Evolutionary conservation across 2,797 vertebrate species (phyloP).

Genomic region (Phataginus tricuspis): DNA sequence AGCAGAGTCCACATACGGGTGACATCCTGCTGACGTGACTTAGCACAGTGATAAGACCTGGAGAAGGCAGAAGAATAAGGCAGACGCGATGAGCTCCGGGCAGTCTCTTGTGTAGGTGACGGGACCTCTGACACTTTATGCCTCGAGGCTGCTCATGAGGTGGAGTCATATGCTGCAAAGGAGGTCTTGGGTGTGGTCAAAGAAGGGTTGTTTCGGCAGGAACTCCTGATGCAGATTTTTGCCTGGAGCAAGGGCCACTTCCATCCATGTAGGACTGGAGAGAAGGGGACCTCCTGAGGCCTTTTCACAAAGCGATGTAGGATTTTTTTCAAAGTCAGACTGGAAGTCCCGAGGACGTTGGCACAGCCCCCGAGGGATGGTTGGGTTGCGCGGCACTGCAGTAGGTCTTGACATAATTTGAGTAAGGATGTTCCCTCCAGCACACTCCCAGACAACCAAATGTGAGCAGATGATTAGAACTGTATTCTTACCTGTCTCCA

Average conservation of each 20-base stretch:
- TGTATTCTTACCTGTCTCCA: not conserved
- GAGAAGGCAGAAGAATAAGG: not conserved
- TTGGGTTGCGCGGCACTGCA: not conserved
- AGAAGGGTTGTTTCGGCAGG: not conserved
- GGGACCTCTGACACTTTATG: not conserved
- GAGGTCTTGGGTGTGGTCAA: not conserved
- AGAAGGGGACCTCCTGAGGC: not conserved
- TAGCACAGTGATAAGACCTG: fast-evolving
- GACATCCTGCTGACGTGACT: fast-evolving
- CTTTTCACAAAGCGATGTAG: not conserved
- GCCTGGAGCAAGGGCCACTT: not conserved
- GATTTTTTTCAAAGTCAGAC: not conserved
- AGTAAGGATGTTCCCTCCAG: not conserved
- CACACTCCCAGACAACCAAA: not conserved
- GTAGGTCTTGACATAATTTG: not conserved
- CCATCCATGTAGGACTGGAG: not conserved
- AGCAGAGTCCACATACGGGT: fast-evolving
- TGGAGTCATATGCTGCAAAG: not conserved
- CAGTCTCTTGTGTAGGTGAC: not conserved
- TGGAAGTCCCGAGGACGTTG: not conserved
- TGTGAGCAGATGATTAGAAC: not conserved
- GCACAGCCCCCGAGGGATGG: not conserved
- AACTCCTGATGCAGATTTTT: not conserved
- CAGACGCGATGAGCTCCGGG: no score
- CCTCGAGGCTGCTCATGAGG: not conserved